phyloP scores from a whole-genome alignment of 2,888 invertebrate genomes.

The Cantharis rufa region DNA sequence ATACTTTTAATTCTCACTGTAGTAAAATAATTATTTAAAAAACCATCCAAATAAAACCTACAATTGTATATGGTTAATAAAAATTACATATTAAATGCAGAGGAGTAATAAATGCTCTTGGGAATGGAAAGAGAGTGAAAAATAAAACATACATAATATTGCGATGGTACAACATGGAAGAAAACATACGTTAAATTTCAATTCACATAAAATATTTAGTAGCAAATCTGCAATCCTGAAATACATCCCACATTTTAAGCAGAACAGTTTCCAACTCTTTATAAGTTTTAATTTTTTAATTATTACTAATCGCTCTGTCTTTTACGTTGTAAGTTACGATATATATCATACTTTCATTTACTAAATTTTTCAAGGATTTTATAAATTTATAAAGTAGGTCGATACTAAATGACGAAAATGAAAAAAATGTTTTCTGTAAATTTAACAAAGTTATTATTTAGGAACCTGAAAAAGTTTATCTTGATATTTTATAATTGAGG shows the following conservation, averaged over 20 bases:
- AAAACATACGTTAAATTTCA: background rate
- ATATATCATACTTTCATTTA: background rate
- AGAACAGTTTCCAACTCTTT: background rate
- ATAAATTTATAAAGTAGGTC: background rate
- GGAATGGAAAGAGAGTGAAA: background rate
- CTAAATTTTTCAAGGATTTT: background rate
- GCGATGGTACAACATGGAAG: background rate
- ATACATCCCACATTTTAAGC: background rate
- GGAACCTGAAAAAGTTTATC: too few species aligned
- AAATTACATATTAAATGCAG: background rate
- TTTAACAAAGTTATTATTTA: too few species aligned
- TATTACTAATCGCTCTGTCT: background rate
- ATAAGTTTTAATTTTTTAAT: background rate
- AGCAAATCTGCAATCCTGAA: background rate
- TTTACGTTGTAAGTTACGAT: background rate
- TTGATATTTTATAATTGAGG: too few species aligned
- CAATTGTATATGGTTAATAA: background rate
- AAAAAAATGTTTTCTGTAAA: background rate
- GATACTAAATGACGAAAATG: background rate
- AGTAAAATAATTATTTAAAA: background rate
- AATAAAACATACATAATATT: background rate
- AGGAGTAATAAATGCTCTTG: background rate
- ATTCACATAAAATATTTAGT: background rate
- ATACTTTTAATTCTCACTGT: too few species aligned
- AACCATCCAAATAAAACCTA: background rate